These are phyloP conservation scores for Crotalus helleri DNA, from an alignment of 2,113 vertebrate species.

Conservation along the genomic window DNA sequence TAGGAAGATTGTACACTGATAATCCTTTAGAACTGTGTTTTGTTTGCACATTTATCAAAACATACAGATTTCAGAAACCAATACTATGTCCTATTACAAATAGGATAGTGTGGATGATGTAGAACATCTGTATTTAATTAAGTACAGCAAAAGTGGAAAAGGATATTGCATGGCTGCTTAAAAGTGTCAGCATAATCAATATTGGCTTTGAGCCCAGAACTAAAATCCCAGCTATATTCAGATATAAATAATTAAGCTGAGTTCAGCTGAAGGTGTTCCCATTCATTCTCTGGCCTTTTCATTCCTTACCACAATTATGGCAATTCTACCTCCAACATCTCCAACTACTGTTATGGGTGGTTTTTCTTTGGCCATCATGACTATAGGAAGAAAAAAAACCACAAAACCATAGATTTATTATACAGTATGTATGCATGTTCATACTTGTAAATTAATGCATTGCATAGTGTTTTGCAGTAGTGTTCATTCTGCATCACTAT, in stretches of 20 bases:
- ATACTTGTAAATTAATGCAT: not conserved
- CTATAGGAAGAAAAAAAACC: slow-evolving; percentile 61
- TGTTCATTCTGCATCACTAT: not conserved
- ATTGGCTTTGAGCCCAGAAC: not conserved
- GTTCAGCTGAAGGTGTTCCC: slow-evolving; percentile 1
- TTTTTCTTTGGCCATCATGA: slow-evolving; percentile 99
- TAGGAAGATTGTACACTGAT: not conserved
- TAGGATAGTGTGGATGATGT: not conserved
- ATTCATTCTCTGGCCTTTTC: not conserved
- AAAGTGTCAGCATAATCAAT: accelerated
- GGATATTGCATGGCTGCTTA: not conserved
- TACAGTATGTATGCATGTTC: not conserved
- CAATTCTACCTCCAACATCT: slow-evolving; percentile 95
- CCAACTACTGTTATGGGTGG: slow-evolving; percentile 97
- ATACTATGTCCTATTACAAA: not conserved
- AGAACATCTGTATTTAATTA: slow-evolving; percentile 4
- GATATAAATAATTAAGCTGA: slow-evolving; percentile 12
- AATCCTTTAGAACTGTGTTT: not conserved
- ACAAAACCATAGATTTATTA: slow-evolving; percentile 1
- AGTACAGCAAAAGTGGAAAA: not conserved
- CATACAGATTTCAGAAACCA: slow-evolving; percentile 11
- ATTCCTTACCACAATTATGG: slow-evolving; percentile 91
- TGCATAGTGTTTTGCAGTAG: not conserved
- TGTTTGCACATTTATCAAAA: not conserved
- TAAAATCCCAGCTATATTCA: not conserved